phyloP scores from a whole-genome alignment of 2,888 invertebrate species.

The Lepidocyrtoides sp. region DNA sequence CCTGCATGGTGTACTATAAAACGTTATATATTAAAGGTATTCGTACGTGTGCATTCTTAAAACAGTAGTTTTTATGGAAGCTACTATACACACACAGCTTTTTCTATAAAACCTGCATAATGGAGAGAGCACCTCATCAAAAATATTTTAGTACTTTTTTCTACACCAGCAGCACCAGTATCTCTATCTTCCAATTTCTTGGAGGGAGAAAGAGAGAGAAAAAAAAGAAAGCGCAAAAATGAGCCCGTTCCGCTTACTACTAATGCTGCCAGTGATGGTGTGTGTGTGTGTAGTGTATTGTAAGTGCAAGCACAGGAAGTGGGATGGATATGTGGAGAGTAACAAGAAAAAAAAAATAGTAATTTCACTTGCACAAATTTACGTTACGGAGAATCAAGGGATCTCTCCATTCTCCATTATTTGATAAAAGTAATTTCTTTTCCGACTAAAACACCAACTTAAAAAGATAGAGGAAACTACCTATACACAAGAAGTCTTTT shows the following conservation, averaged over 20 bases:
- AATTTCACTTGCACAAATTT: conserved; percentile 73
- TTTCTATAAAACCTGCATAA: conserved; percentile 2
- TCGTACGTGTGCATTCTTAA: not conserved
- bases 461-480: not conserved
- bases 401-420: conserved; percentile 74
- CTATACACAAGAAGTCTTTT: too few relatives aligned
- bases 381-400: conserved; percentile 70
- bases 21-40: not conserved
- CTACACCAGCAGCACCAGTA: conserved; percentile 4
- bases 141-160: conserved; percentile 72
- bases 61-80: not conserved
- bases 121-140: conserved; percentile 69
- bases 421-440: conserved; percentile 82
- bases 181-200: conserved; percentile 21
- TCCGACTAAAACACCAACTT: conserved; percentile 54
- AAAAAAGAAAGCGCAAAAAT: conserved; percentile 4
- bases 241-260: conserved; percentile 48
- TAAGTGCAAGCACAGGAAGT: conserved; percentile 16
- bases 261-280: not conserved
- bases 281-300: not conserved
- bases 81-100: not conserved
- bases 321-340: conserved; percentile 24
- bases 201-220: not conserved
- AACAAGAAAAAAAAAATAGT: conserved; percentile 63
- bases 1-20: not conserved